Evolutionary conservation across 2,797 vertebrate species (phyloP).

Genomic region (Euthynnus affinis): DNA sequence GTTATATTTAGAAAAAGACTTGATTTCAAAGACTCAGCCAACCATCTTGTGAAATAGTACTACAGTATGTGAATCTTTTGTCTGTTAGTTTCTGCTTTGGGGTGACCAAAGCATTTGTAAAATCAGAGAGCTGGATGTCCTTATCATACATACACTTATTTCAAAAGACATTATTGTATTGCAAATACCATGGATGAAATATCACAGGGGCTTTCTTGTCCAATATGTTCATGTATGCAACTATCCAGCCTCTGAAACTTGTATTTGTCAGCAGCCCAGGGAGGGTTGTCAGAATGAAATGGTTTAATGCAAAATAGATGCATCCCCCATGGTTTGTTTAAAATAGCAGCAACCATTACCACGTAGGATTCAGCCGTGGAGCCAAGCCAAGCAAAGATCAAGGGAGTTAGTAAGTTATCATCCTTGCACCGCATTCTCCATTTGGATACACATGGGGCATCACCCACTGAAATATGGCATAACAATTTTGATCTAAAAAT

Average conservation of each 20-base stretch:
- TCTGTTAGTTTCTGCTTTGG: background rate
- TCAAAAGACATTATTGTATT: slow-evolving; percentile 7
- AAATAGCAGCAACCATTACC: slow-evolving; percentile 81
- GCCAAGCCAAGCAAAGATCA: slow-evolving; percentile 70
- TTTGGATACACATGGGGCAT: slow-evolving; percentile 70
- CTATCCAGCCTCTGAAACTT: slow-evolving; percentile 65
- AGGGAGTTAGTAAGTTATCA: slow-evolving; percentile 78
- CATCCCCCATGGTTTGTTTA: slow-evolving; percentile 81
- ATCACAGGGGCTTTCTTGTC: slow-evolving; percentile 52
- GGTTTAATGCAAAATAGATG: slow-evolving; percentile 83
- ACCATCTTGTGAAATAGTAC: slow-evolving; percentile 21
- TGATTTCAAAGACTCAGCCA: slow-evolving; percentile 72
- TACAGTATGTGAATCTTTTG: background rate
- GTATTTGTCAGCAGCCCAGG: slow-evolving; percentile 76
- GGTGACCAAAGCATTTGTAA: slow-evolving; percentile 2
- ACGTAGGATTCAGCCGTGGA: slow-evolving; percentile 57
- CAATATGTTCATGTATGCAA: slow-evolving; percentile 46
- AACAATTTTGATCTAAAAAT: slow-evolving; percentile 76
- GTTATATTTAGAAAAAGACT: slow-evolving; percentile 77
- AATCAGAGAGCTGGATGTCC: background rate
- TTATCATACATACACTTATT: background rate
- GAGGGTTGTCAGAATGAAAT: slow-evolving; percentile 77
- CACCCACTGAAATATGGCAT: slow-evolving; percentile 66
- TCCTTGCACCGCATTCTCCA: slow-evolving; percentile 62
- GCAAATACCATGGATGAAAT: slow-evolving; percentile 31